Evolutionary conservation across 2,888 invertebrate genomes (phyloP).

Genomic region (Eilema caniola): DNA sequence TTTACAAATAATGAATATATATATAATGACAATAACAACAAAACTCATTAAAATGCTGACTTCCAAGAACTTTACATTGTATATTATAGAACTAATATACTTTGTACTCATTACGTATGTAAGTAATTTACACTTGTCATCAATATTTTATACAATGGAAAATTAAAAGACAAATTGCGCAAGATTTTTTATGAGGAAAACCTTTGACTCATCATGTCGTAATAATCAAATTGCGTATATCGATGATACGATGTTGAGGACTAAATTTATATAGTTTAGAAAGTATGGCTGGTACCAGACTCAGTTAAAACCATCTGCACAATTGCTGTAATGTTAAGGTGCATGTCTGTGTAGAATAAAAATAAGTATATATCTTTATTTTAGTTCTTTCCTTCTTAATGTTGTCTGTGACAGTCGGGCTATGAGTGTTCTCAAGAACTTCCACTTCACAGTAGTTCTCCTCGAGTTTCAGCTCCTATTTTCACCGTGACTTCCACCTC

Average conservation of each 20-base stretch:
- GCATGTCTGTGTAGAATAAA: no score
- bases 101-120: not conserved
- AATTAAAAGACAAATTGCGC: constrained; percentile 20
- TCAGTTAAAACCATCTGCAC: no score
- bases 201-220: constrained; percentile 6
- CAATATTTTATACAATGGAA: constrained; percentile 24
- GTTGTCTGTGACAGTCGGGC: no score
- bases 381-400: no score
- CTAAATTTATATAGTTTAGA: not conserved
- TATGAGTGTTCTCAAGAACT: no score
- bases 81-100: not conserved
- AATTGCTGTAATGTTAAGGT: no score
- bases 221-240: not conserved
- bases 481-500: not conserved
- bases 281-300: not conserved
- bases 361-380: no score
- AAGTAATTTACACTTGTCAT: constrained; percentile 32
- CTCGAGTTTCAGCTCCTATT: not conserved
- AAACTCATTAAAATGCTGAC: constrained; percentile 3
- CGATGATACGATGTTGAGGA: not conserved
- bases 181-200: constrained; percentile 16
- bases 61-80: constrained; percentile 22
- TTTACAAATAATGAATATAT: no score
- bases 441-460: not conserved
- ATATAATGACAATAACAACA: no score